These are phyloP conservation scores for Coregonus clupeaformis DNA, from an alignment of 2,113 vertebrate genomes.

Conservation along the genomic window DNA sequence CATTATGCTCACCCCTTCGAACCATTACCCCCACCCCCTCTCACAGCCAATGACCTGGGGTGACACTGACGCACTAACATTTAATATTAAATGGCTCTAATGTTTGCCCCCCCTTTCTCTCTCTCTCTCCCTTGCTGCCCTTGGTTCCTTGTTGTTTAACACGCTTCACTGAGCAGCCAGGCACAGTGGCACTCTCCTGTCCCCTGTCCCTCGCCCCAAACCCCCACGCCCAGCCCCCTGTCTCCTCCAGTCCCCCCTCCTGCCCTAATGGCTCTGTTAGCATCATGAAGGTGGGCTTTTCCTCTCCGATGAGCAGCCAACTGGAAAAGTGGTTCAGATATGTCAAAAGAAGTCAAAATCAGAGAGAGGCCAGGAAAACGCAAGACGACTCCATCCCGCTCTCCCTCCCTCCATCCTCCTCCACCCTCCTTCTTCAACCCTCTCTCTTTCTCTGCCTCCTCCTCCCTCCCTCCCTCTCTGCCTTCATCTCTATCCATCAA, in stretches of 20 bases:
- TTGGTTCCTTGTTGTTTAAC: too few species aligned
- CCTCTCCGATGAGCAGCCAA: slow-evolving; percentile 49
- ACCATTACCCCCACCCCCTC: slow-evolving; percentile 33
- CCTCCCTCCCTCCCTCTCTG: slow-evolving; percentile 31
- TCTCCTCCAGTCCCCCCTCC: not conserved
- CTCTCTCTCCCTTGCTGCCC: too few species aligned
- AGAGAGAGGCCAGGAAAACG: slow-evolving; percentile 31
- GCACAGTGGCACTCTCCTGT: too few species aligned
- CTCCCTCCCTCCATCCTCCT: not conserved
- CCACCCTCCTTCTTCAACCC: not conserved
- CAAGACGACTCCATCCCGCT: not conserved
- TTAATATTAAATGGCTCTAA: slow-evolving; percentile 69
- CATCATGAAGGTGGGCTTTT: slow-evolving; percentile 27
- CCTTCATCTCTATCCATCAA: slow-evolving; percentile 15
- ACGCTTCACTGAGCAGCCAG: too few species aligned
- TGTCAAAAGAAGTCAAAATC: slow-evolving; percentile 65
- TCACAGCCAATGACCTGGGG: slow-evolving; percentile 57
- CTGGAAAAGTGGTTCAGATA: slow-evolving; percentile 63
- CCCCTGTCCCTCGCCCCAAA: not conserved
- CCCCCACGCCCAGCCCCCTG: not conserved
- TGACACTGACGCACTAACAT: slow-evolving; percentile 62
- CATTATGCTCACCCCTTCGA: too few species aligned
- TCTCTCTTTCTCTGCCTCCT: slow-evolving; percentile 30
- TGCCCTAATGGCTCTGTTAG: slow-evolving; percentile 61
- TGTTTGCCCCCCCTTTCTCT: slow-evolving; percentile 21